Conservation (phyloP, 2,113 vertebrate genomes). For the Varanus komodoensis region DNA sequence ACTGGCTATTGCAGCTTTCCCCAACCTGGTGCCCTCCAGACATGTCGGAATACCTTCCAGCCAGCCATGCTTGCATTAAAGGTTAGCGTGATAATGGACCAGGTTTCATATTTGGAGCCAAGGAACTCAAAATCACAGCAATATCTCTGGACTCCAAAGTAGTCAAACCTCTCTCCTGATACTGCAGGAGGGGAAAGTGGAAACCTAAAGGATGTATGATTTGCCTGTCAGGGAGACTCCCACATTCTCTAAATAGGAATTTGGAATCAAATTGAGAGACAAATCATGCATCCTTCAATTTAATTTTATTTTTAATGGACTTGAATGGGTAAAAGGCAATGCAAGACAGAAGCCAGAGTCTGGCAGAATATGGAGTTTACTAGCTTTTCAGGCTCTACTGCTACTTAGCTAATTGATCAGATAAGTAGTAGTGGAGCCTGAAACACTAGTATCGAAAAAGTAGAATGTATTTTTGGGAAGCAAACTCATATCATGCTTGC, state of each 20-base stretch:
- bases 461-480: neutral
- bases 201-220: too few relatives aligned
- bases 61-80: neutral
- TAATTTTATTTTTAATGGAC: neutral
- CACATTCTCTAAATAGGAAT: neutral
- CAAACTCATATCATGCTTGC: neutral
- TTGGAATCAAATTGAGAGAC: neutral
- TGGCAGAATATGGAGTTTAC: too few relatives aligned
- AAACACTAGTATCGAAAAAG: too few relatives aligned
- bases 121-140: neutral
- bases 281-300: neutral
- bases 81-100: neutral
- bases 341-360: neutral
- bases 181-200: neutral
- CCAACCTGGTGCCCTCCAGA: too few relatives aligned
- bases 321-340: neutral
- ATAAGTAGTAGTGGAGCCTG: too few relatives aligned
- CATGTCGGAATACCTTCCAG: too few relatives aligned
- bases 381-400: neutral
- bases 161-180: neutral
- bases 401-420: neutral
- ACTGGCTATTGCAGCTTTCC: too few relatives aligned
- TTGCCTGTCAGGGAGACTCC: neutral
- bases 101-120: neutral
- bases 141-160: neutral